Conservation (phyloP, 2,888 invertebrate genomes). For the Ferrisia virgata region DNA sequence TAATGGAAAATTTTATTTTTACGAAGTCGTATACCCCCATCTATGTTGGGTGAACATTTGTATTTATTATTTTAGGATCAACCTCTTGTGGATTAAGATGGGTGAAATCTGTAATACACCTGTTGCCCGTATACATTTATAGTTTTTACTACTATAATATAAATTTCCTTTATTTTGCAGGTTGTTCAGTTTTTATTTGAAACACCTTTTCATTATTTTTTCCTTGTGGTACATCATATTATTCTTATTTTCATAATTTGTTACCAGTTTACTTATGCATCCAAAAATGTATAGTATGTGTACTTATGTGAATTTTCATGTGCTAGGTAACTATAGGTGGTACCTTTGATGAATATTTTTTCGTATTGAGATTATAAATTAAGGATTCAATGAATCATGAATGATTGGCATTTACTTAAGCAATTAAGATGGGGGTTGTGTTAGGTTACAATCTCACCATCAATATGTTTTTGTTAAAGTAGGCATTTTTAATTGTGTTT, state of each 20-base stretch:
- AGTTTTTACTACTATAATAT: neutral
- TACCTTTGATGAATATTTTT: too few relatives aligned
- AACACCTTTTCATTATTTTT: neutral
- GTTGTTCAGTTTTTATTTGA: neutral
- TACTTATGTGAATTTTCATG: too few relatives aligned
- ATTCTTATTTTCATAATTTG: neutral
- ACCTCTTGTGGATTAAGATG: neutral
- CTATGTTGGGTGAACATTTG: neutral
- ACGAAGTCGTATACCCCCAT: neutral
- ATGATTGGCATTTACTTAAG: too few relatives aligned
- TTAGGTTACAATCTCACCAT: too few relatives aligned
- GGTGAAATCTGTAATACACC: slow-evolving; percentile 21
- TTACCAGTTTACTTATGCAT: too few relatives aligned
- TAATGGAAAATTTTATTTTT: neutral
- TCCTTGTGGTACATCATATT: neutral
- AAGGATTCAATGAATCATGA: too few relatives aligned
- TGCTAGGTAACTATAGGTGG: too few relatives aligned
- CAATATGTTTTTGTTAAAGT: too few relatives aligned
- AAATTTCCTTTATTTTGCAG: neutral
- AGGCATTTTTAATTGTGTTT: too few relatives aligned
- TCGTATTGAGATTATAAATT: too few relatives aligned
- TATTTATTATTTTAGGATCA: neutral
- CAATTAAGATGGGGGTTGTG: too few relatives aligned
- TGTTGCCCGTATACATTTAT: neutral
- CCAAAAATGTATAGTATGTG: too few relatives aligned